phyloP scores from a whole-genome alignment of 1,140 invertebrate species.

The Calliphora vicina region DNA sequence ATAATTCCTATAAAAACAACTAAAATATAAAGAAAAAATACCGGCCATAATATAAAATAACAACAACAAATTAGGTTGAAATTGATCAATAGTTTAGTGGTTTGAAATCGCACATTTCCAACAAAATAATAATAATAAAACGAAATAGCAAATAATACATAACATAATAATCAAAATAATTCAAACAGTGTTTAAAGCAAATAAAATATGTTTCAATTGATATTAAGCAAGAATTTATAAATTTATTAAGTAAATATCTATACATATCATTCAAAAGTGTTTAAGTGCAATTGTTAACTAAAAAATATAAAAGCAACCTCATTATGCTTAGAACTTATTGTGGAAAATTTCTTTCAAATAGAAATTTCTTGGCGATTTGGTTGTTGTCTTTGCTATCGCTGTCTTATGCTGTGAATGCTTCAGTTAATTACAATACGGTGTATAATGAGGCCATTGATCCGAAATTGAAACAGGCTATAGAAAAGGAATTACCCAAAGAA shows the following conservation, averaged over 20 bases:
- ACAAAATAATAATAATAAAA: neutral
- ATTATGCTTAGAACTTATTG: constrained; percentile 18
- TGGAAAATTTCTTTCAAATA: neutral
- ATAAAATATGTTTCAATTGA: neutral
- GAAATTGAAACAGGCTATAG: constrained; percentile 55
- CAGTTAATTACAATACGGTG: constrained; percentile 52
- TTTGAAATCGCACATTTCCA: neutral
- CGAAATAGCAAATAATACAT: no score
- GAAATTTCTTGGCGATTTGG: neutral
- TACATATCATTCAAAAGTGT: no score
- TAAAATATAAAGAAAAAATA: neutral
- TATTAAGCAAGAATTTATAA: neutral
- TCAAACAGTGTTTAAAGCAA: neutral
- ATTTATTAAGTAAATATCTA: no score
- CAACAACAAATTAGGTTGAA: neutral
- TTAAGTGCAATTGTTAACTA: no score
- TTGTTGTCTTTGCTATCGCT: neutral
- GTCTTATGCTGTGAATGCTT: neutral
- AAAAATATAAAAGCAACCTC: neutral
- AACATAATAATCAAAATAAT: neutral
- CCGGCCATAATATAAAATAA: neutral
- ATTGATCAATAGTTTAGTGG: neutral
- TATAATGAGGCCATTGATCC: constrained; percentile 56
- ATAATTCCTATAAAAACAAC: neutral
- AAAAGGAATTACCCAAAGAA: constrained; percentile 59